These are phyloP conservation scores for Eretmochelys imbricata DNA, from an alignment of 2,113 vertebrate genomes.

Conservation along the genomic window DNA sequence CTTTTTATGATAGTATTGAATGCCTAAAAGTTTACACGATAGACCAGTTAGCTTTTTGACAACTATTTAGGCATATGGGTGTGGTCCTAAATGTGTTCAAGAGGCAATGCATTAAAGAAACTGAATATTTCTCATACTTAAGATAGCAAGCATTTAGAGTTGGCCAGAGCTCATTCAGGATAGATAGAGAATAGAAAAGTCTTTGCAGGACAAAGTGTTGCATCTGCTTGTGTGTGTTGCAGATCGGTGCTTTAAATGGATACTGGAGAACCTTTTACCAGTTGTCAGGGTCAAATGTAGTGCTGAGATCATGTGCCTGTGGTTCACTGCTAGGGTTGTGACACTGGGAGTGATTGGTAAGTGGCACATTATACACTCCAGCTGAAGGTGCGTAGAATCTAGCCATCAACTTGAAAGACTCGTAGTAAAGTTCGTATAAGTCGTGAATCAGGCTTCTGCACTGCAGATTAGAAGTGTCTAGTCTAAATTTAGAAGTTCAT, in stretches of 20 bases:
- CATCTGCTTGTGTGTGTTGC: background rate
- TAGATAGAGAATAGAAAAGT: background rate
- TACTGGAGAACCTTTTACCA: background rate
- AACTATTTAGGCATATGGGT: background rate
- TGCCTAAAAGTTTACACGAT: background rate
- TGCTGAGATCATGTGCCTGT: background rate
- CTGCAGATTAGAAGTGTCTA: background rate
- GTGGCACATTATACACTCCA: background rate
- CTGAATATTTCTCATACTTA: background rate
- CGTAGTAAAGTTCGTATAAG: background rate
- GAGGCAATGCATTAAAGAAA: background rate
- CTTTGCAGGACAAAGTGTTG: accelerated
- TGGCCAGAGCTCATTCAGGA: background rate
- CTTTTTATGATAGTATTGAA: background rate
- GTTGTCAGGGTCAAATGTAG: background rate
- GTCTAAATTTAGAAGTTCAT: background rate
- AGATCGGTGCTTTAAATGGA: background rate
- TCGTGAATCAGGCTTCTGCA: background rate
- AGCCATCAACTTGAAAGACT: background rate
- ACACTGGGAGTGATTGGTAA: background rate
- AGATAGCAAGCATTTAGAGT: background rate
- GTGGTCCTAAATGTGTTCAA: background rate
- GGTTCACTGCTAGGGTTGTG: background rate
- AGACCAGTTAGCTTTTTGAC: background rate
- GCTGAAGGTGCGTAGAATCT: background rate